Base-by-base conservation (phyloP, 2,888 invertebrate genomes). In the Drosophila kambysellisi region DNA sequence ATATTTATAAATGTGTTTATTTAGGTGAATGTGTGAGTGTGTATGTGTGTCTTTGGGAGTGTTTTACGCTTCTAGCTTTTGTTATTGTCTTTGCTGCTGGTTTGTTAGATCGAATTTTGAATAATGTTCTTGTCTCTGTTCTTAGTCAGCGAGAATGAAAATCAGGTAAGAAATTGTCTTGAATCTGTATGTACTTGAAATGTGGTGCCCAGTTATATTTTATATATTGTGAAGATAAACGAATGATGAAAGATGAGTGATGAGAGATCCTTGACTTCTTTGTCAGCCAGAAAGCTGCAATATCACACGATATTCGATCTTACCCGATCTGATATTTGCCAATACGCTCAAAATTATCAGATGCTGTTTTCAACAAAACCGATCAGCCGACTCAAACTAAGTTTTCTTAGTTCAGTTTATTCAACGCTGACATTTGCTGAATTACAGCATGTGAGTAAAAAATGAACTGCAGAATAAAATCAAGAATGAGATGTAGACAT, bases 81-180 rank as follows among this genome's bases (percentile, higher is more conserved):
- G 84, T 80, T 17, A 25, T 53, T 64, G 86, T 88, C 83, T 41
- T 57, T 51, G 77, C 69, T 32, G 29, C 6, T 30, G 30, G n/a
- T 12, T 67, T 71, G 32, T 56, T 63, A 12, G 30, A 41, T 29
- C 41, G 8, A 59, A 62, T 63, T 30, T 65, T 52, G 48, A 59
- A 52, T 50, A 35, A 41, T 58, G 52, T 74, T 37, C 33, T 54
- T 61, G 37, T 39, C 48, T 64, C 51, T 64, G 43, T 60, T 30
- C 39, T 59, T 29, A 78, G 54, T 62, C 48, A 65, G 43, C 58
- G 15, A 53, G 54, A 46, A 53, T 51, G 48, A 30, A 25, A 60
- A 70, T 35, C 70, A 75, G 85, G 85, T 70, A 79, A 79, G 83
- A 61, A 53, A 54, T 59, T 41, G 25, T 60, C 15, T 61, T 20